A percentile compares a stretch with the other conserved stretches of the same genome.
These are phyloP conservation scores for Mirounga angustirostris DNA, from an alignment of 2,113 vertebrate genomes.

Conservation along the genomic window DNA sequence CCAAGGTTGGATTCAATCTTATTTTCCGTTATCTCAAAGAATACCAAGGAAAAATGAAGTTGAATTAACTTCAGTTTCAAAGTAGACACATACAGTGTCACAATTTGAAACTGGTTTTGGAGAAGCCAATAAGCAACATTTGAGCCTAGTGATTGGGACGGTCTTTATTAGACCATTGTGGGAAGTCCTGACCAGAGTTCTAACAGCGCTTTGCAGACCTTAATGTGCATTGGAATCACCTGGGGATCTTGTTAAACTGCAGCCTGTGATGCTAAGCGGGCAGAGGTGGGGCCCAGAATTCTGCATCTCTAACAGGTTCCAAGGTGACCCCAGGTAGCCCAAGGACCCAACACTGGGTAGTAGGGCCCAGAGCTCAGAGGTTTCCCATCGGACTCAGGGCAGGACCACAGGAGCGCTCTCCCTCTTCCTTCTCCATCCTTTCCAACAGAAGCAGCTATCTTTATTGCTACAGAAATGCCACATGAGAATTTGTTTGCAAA, in stretches of 20 bases:
- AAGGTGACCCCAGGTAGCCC: background rate
- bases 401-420: background rate
- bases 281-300: background rate
- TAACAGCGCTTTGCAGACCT: background rate
- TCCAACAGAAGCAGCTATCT: background rate
- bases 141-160: background rate
- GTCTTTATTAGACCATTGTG: background rate
- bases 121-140: background rate
- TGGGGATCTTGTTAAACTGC: background rate
- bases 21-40: background rate
- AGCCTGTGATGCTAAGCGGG: background rate
- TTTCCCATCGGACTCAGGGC: background rate
- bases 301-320: background rate
- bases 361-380: background rate
- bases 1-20: background rate
- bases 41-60: background rate
- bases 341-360: background rate
- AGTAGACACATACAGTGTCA: background rate
- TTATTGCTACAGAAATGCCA: background rate
- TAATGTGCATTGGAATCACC: background rate
- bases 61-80: slow-evolving; percentile 12
- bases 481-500: slow-evolving; percentile 30
- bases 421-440: background rate
- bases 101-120: slow-evolving; percentile 5
- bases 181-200: background rate